These are phyloP conservation scores for Australoheros facetus DNA, from an alignment of 2,797 vertebrate genomes.

Conservation along the genomic window DNA sequence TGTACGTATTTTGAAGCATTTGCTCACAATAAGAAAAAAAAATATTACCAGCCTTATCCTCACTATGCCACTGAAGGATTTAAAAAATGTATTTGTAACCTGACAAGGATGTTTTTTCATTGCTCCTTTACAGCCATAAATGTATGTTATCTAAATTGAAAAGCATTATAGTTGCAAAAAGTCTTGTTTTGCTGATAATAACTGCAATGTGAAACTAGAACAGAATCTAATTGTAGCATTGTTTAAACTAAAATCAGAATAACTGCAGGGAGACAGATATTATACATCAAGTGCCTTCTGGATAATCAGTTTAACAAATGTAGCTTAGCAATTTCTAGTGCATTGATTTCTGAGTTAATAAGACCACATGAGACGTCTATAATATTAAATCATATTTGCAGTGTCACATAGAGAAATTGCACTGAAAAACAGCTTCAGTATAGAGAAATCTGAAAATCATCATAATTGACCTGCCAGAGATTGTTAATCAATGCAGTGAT, in stretches of 20 bases:
- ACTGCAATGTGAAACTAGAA: not conserved
- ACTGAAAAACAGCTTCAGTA: not conserved
- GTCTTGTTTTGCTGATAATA: not conserved
- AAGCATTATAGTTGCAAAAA: not conserved
- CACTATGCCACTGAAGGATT: not conserved
- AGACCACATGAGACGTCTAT: not conserved
- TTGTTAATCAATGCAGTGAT: slow-evolving; percentile 6
- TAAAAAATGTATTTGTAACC: not conserved
- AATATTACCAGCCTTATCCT: not conserved
- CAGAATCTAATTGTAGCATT: not conserved
- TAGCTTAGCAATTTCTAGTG: not conserved
- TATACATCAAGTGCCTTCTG: not conserved
- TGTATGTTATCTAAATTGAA: not conserved
- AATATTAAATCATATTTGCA: not conserved
- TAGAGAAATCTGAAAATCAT: not conserved
- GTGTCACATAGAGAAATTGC: not conserved
- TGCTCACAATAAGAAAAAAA: not conserved
- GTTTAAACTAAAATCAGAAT: not conserved
- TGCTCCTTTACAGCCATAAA: not conserved
- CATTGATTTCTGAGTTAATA: not conserved
- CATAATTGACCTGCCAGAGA: not conserved
- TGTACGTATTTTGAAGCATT: not conserved
- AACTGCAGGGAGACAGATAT: not conserved
- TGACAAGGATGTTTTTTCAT: not conserved
- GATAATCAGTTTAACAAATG: not conserved